Evolutionary conservation across 2,797 vertebrate species (phyloP), one percentile per base, ranked within the genome.

Genomic region (Eupleurogrammus muticus): DNA sequence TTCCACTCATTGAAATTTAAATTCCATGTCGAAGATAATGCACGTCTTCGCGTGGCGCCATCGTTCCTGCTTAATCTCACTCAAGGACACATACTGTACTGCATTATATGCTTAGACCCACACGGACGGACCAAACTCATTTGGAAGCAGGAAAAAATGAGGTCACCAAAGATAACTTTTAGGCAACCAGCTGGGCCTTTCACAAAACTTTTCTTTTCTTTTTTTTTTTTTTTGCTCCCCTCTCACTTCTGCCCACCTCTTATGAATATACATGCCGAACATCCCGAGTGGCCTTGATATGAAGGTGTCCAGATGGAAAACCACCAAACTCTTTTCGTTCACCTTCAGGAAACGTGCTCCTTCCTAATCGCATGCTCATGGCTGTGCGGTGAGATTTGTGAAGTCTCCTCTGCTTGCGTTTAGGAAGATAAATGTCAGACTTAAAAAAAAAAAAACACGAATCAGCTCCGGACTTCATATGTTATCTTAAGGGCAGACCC

Each of bases 201-300:
- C 28, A 56, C 69, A 76, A 87, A 94, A 93, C 85, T 90, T 92
- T 75, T 68, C 63, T 21, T 40, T 32, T 3, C 4, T 13, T 12
- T 19, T 9, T 34, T 42, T 42, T 24, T n/a, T n/a, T n/a, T n/a
- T n/a, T n/a, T n/a, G n/a, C n/a, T n/a, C 20, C 56, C 53, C 64
- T 73, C 56, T 60, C 46, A 70, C 72, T 75, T 70, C 78, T 82
- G 67, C 74, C 75, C 85, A 87, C 82, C 79, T 77, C 82, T 92
- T 90, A 93, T 94, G 92, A 94, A 94, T 94, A 94, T 90, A 93
- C 91, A 94, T 93, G 89, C 73, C 28, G 44, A 82, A 66, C 48
- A 42, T 92, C 92, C 89, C 92, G 62, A 61, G 88, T 89, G 91
- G 81, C 79, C 71, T 73, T 87, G 54, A 79, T 81, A 90, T 88